Percentiles rank a stretch among this genome's conserved stretches.
Evolutionary conservation across 2,888 invertebrate genomes (phyloP).

Genomic region (Caenorhabditis sp.): DNA sequence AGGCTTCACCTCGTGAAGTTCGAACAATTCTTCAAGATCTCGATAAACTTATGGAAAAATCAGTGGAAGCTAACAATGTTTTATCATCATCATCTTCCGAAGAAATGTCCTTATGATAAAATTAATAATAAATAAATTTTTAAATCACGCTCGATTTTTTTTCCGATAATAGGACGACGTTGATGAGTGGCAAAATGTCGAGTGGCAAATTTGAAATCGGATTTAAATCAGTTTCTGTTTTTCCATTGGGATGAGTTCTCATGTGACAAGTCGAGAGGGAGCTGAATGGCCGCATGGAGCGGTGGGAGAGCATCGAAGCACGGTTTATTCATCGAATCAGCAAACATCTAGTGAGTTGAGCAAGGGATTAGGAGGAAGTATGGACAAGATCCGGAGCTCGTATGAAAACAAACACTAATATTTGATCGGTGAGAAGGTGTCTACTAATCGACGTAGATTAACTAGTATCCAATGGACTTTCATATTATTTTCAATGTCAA

Average conservation of each 20-base stretch:
- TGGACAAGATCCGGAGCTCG: too few species aligned
- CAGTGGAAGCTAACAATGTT: not conserved
- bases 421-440: too few species aligned
- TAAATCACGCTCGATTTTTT: not conserved
- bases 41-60: slow-evolving; percentile 43
- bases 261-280: not conserved
- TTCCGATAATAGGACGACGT: not conserved
- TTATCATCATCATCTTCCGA: not conserved
- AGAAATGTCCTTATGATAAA: not conserved
- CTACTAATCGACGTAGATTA: too few species aligned
- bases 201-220: not conserved
- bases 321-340: not conserved
- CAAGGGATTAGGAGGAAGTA: too few species aligned
- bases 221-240: slow-evolving; percentile 5
- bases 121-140: not conserved
- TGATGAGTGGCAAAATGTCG: not conserved
- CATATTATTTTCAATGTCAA: too few species aligned
- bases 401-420: too few species aligned
- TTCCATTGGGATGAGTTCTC: not conserved
- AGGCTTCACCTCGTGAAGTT: slow-evolving; percentile 57
- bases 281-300: slow-evolving; percentile 1
- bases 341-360: not conserved
- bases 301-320: not conserved
- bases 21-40: slow-evolving; percentile 55
- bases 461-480: too few species aligned